Evolutionary conservation across 2,888 invertebrate genomes (phyloP), one percentile per base, ranked within the genome.

Genomic region (Pristionchus mayeri): DNA sequence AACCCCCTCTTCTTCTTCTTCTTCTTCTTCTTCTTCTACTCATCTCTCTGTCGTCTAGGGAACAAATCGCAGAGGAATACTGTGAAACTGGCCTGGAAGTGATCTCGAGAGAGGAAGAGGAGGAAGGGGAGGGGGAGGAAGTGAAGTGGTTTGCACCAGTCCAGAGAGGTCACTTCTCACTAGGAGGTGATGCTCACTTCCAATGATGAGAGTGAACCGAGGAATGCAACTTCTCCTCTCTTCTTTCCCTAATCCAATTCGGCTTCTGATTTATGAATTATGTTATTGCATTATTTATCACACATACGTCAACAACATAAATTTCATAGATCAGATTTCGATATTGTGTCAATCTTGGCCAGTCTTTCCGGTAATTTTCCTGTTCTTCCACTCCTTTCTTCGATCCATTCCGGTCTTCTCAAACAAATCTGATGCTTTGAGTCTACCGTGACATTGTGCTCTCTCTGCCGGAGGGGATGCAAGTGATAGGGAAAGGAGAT

Each of bases 121-220:
- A 44, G 44, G 6, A 13, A 44, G 44, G 13, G 44, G 6, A 44
- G 44, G 13, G 44, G 13, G 24, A 57, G 63, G 63, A 63, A 63
- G 63, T 63, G 63, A 63, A 63, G 63, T 63, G 63, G 63, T 63
- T 63, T 63, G 63, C 63, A 63, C 63, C 63, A 63, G 63, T 63
- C 63, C 63, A 21, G 63, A 60, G 57, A 21, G 63, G 63, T 44
- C 44, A 44, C n/a, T n/a, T n/a, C n/a, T n/a, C n/a, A n/a, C n/a
- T n/a, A n/a, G n/a, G n/a, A n/a, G n/a, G n/a, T n/a, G n/a, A n/a
- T n/a, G n/a, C n/a, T n/a, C n/a, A n/a, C n/a, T n/a, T n/a, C n/a
- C n/a, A n/a, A n/a, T n/a, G n/a, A n/a, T n/a, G n/a, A n/a, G n/a
- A n/a, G n/a, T n/a, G n/a, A n/a, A n/a, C n/a, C n/a, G n/a, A n/a